Evolutionary conservation across 2,113 vertebrate genomes (phyloP).

Genomic region (Chauna torquata): DNA sequence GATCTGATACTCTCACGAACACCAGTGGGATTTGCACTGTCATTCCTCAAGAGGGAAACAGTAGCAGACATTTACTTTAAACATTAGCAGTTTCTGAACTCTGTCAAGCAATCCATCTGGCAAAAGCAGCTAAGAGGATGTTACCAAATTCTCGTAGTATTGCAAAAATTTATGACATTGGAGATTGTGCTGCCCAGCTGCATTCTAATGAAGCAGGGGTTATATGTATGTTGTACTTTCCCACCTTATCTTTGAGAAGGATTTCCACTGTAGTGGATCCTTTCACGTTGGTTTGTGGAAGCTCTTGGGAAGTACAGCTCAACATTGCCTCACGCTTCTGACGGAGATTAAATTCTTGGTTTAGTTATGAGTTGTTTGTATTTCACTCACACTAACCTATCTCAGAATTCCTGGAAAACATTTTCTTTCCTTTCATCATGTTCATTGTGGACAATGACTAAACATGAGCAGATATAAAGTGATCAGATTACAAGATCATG

Average conservation of each 20-base stretch:
- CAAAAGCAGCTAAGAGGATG: neutral
- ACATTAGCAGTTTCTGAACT: neutral
- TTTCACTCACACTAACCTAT: neutral
- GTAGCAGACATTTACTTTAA: neutral
- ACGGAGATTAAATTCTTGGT: neutral
- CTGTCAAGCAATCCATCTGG: neutral
- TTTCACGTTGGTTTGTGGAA: neutral
- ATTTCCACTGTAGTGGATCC: neutral
- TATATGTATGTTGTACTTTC: neutral
- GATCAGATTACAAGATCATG: too few relatives aligned
- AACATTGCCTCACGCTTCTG: neutral
- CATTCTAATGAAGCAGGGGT: neutral
- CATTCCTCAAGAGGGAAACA: neutral
- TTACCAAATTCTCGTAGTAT: neutral
- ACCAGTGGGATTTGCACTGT: neutral
- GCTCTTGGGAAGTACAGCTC: neutral
- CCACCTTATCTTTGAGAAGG: neutral
- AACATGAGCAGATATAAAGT: neutral
- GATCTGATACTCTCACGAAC: neutral
- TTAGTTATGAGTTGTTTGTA: neutral
- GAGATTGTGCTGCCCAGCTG: neutral
- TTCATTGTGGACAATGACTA: neutral
- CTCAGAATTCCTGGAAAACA: neutral
- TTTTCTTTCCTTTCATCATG: neutral
- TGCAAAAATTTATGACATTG: neutral